Evolutionary conservation across 2,888 invertebrate genomes (phyloP).

Genomic region (Dasypogon diadema): DNA sequence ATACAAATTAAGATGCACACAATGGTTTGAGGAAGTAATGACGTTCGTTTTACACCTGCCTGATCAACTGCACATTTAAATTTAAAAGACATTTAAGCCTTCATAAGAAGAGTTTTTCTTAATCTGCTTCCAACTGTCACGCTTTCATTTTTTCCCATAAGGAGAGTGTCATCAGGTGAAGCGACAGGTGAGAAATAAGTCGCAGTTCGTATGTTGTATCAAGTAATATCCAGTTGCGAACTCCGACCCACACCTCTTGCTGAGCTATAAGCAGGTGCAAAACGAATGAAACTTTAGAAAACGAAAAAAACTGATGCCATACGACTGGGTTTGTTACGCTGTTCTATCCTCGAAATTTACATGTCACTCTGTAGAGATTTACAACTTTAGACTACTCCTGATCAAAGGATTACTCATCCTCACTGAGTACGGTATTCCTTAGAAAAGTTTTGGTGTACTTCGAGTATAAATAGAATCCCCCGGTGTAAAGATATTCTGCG

Average conservation of each 20-base stretch:
- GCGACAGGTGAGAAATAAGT: conserved; percentile 55
- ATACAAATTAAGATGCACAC: too few relatives aligned
- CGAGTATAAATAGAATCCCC: neutral
- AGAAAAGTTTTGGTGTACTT: neutral
- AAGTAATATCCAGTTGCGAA: conserved; percentile 3
- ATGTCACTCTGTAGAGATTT: conserved; percentile 36
- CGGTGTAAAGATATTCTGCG: neutral
- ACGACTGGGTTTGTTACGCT: neutral
- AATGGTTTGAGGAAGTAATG: too few relatives aligned
- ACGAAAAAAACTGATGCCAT: neutral
- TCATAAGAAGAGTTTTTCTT: neutral
- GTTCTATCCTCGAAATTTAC: conserved; percentile 6
- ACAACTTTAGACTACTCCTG: conserved; percentile 29
- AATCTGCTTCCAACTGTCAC: conserved; percentile 19
- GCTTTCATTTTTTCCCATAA: conserved; percentile 19
- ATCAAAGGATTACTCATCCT: conserved; percentile 33
- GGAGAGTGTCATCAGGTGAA: conserved; percentile 50
- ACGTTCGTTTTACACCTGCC: conserved; percentile 17
- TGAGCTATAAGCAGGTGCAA: conserved; percentile 36
- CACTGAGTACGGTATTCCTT: neutral
- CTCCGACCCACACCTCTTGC: too few relatives aligned
- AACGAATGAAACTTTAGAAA: neutral
- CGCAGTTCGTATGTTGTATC: conserved; percentile 13
- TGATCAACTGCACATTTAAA: neutral
- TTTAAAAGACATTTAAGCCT: neutral